A percentile compares a stretch with the other conserved stretches of the same genome.
phyloP scores from a whole-genome alignment of 1,140 invertebrate genomes.

The Leptopilina boulardi region DNA sequence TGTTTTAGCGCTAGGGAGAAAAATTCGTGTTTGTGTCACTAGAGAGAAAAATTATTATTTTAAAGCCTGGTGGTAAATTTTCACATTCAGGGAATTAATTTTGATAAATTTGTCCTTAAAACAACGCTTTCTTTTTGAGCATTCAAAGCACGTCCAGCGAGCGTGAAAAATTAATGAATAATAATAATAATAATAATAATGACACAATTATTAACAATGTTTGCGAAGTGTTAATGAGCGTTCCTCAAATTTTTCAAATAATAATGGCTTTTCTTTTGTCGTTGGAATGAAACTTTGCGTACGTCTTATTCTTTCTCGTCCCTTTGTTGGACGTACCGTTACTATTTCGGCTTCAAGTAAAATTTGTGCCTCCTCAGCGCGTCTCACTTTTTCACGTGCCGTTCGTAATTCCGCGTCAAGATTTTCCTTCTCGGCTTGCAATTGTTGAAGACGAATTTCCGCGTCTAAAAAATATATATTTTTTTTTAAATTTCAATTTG shows the following conservation, averaged over 20 bases:
- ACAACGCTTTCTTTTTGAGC: too few species aligned
- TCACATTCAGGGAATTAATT: too few species aligned
- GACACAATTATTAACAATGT: slow-evolving; percentile 52
- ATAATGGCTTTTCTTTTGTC: slow-evolving; percentile 73
- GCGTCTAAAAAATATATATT: slow-evolving; percentile 79
- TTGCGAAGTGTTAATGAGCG: slow-evolving; percentile 52
- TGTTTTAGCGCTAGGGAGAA: too few species aligned
- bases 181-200: slow-evolving; percentile 4
- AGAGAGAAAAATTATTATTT: too few species aligned
- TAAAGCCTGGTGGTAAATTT: too few species aligned
- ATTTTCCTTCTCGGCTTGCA: slow-evolving; percentile 82
- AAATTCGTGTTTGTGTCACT: too few species aligned
- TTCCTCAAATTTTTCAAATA: slow-evolving; percentile 55
- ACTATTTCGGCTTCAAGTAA: slow-evolving; percentile 80
- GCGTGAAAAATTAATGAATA: not conserved
- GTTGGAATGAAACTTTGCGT: slow-evolving; percentile 79
- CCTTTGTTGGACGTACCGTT: slow-evolving; percentile 64
- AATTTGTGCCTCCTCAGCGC: slow-evolving; percentile 82
- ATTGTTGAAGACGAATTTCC: slow-evolving; percentile 79
- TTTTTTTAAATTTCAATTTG: too few species aligned
- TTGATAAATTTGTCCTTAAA: too few species aligned
- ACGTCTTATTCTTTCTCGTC: slow-evolving; percentile 75
- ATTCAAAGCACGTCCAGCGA: too few species aligned
- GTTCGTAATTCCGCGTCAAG: slow-evolving; percentile 82
- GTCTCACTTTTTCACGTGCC: slow-evolving; percentile 81